These are phyloP conservation scores for Asteroscopus sphinx DNA, from an alignment of 2,888 invertebrate species.

Conservation along the genomic window DNA sequence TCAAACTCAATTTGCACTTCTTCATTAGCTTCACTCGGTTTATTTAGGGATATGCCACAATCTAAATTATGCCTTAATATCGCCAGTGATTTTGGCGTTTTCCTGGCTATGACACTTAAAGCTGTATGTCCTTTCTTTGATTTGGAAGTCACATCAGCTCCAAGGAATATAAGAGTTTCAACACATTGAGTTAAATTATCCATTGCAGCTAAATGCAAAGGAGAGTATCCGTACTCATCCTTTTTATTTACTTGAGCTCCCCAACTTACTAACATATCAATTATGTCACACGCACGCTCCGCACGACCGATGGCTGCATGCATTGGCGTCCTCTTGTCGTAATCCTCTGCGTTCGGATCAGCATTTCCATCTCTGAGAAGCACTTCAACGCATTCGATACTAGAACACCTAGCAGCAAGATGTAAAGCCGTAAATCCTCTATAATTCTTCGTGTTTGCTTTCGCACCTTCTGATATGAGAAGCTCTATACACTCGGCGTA, in stretches of 20 bases:
- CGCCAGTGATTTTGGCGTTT: conserved; percentile 95
- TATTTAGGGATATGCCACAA: conserved; percentile 93
- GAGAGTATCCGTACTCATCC: conserved; percentile 96
- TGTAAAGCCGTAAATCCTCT: conserved; percentile 96
- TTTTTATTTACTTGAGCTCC: conserved; percentile 95
- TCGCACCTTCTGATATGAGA: conserved; percentile 93
- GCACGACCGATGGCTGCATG: conserved; percentile 95
- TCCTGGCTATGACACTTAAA: conserved; percentile 94
- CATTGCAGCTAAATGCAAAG: conserved; percentile 95
- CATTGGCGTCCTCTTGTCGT: conserved; percentile 94
- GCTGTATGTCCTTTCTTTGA: conserved; percentile 96
- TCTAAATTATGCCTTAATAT: conserved; percentile 95
- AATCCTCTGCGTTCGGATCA: conserved; percentile 94
- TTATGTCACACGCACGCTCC: conserved; percentile 94
- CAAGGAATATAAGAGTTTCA: conserved; percentile 94
- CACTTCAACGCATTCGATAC: conserved; percentile 94
- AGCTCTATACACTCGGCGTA: conserved; percentile 95
- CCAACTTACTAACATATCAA: conserved; percentile 94
- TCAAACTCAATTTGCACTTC: conserved; percentile 95
- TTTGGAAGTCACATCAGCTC: conserved; percentile 96
- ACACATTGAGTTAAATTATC: conserved; percentile 96
- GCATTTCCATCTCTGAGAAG: conserved; percentile 93
- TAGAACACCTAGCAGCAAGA: conserved; percentile 94
- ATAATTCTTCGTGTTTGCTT: conserved; percentile 93
- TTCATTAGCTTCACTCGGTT: conserved; percentile 93